Base-by-base conservation (phyloP, 2,797 vertebrate genomes). In the Tadarida brasiliensis region DNA sequence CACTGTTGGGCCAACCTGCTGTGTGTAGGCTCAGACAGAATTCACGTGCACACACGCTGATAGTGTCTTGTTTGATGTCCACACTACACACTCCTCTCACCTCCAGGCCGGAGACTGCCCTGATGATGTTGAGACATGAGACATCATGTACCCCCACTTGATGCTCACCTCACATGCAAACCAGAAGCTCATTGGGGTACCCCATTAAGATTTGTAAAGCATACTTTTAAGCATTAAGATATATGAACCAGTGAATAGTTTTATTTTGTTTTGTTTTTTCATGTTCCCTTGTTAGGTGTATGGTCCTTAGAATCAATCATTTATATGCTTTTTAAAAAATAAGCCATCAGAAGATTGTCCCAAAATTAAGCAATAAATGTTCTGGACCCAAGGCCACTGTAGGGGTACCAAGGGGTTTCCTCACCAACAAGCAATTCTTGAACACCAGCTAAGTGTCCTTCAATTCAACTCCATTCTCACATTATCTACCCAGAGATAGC, bases 81-180 rank as follows among this genome's bases (percentile, higher is more conserved):
- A 22, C 3, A 12, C 14, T 51, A 2, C 7, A 24, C 1, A 20
- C 2, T 39, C 3, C n/a, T 70, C 28, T 56, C 3, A 4, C 6
- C 15, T 47, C 65, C 35, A 54, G 4, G 7, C 20, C n/a, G 61
- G 19, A 56, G 30, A 14, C 1, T 35, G 63, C 2, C 3, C 9
- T 3, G 54, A 30, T 81, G 24, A 1, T 80, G 20, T 28, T 61
- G 26, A 81, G 12, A 47, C 22, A 28, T 7, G 5, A 85, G 56
- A 84, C 51, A 11, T 30, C 47, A 4, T 30, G 1, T 9, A 39
- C 22, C 8, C 0, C 0, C 11, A 56, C 5, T 8, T 15, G 5
- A 7, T 35, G 39, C 3, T 11, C 7, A 14, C 5, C 5, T 90
- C 3, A 1, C 3, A 2, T 77, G 20, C 14, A 28, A 76, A 74